A percentile compares a stretch with the other conserved stretches of the same genome.
phyloP scores from a whole-genome alignment of 2,888 invertebrate species.

The Strigamia crassipes region DNA sequence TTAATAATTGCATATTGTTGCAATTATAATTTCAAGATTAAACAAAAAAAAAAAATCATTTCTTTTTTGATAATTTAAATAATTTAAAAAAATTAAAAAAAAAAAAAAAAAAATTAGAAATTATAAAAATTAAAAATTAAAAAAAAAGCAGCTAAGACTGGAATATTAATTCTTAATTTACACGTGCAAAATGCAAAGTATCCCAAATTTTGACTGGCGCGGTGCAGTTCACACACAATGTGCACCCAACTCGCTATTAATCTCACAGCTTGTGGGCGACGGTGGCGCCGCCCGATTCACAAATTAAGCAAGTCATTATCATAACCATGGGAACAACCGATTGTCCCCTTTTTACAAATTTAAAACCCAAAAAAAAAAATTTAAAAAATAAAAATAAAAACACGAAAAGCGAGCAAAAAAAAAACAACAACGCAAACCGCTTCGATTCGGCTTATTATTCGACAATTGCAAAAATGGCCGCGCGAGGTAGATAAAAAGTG shows the following conservation, averaged over 20 bases:
- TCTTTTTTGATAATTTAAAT: too few species aligned
- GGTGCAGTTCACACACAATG: slow-evolving; percentile 29
- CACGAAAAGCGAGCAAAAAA: too few species aligned
- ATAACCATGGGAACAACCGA: slow-evolving; percentile 24
- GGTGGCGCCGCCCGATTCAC: slow-evolving; percentile 25
- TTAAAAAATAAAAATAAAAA: too few species aligned
- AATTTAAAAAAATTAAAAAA: not conserved
- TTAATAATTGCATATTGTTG: too few species aligned
- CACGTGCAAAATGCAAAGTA: slow-evolving; percentile 34
- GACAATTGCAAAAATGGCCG: too few species aligned
- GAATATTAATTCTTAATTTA: slow-evolving; percentile 36
- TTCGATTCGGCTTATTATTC: too few species aligned
- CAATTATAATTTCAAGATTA: too few species aligned
- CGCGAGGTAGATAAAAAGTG: not conserved
- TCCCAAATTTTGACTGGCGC: slow-evolving; percentile 16
- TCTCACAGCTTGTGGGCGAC: slow-evolving; percentile 25
- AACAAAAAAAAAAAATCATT: too few species aligned
- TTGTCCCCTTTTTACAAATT: not conserved
- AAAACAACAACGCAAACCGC: too few species aligned
- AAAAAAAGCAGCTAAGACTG: not conserved
- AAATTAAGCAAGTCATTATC: slow-evolving; percentile 18
- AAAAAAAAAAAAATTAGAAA: not conserved
- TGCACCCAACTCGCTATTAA: slow-evolving; percentile 23
- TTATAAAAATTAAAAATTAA: not conserved
- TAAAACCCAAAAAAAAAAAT: not conserved